Conservation (phyloP, 2,797 vertebrate genomes). For the Rhadinocentrus ornatus region DNA sequence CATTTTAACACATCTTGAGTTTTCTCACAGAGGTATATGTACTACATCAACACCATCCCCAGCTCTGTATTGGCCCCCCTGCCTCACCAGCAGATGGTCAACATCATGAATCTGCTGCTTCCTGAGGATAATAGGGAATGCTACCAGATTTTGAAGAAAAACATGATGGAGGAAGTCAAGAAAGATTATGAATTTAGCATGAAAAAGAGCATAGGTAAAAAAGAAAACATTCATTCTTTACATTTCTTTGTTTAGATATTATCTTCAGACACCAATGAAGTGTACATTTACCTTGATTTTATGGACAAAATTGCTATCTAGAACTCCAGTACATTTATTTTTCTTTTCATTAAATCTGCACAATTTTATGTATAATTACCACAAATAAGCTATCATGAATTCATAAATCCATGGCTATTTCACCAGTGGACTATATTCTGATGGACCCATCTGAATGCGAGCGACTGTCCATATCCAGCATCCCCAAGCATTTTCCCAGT, state of each 20-base stretch:
- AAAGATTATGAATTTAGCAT: constrained; percentile 82
- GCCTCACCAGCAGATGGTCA: constrained; percentile 78
- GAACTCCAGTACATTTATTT: not conserved
- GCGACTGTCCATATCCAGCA: constrained; percentile 84
- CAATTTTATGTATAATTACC: constrained; percentile 6
- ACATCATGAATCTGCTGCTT: constrained; percentile 81
- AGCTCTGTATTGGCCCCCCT: constrained; percentile 83
- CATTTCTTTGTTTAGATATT: not conserved
- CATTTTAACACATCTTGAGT: constrained; percentile 14
- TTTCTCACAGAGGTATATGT: constrained; percentile 84
- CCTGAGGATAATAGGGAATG: constrained; percentile 44
- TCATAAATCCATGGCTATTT: not conserved
- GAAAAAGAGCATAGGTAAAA: constrained; percentile 88
- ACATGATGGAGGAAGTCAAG: constrained; percentile 83
- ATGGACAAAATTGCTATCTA: not conserved
- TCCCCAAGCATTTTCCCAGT: constrained; percentile 82
- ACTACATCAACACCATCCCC: constrained; percentile 86
- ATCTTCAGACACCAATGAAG: not conserved
- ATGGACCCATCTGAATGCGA: constrained; percentile 86
- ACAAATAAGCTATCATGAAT: not conserved
- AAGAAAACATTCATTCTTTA: not conserved
- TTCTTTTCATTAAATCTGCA: not conserved
- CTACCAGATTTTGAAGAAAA: constrained; percentile 61
- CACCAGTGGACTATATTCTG: constrained; percentile 91
- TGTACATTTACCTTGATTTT: not conserved